Percentiles rank a stretch among this genome's conserved stretches.
Evolutionary conservation across 2,888 invertebrate species (phyloP).

Genomic region (Drosophila tripunctata): DNA sequence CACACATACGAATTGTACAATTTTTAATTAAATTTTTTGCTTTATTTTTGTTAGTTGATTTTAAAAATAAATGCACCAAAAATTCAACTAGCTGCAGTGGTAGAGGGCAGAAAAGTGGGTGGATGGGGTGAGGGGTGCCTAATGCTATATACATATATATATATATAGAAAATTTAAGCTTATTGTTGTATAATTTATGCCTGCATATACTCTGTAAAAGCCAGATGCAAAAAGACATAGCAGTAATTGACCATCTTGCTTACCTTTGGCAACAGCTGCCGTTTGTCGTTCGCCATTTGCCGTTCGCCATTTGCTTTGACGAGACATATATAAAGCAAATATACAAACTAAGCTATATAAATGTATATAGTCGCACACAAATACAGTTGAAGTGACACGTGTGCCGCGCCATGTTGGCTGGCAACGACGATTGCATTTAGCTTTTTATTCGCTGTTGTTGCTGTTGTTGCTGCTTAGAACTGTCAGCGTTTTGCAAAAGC

Average conservation of each 20-base stretch:
- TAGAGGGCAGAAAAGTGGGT: too few species aligned
- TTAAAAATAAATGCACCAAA: slow-evolving; percentile 64
- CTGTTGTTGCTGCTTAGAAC: slow-evolving; percentile 35
- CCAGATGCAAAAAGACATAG: slow-evolving; percentile 20
- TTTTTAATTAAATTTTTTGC: slow-evolving; percentile 67
- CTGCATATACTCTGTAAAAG: slow-evolving; percentile 22
- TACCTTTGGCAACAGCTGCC: neutral
- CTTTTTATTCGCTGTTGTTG: slow-evolving; percentile 14
- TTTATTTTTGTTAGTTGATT: slow-evolving; percentile 28
- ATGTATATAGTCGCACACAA: slow-evolving; percentile 18
- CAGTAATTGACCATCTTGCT: neutral
- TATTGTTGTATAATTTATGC: too few species aligned
- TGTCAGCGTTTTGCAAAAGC: slow-evolving; percentile 69
- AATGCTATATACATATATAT: too few species aligned
- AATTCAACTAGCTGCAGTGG: slow-evolving; percentile 49
- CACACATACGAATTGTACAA: slow-evolving; percentile 50
- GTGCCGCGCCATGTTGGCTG: slow-evolving; percentile 73
- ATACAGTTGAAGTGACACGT: slow-evolving; percentile 49
- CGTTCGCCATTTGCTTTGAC: slow-evolving; percentile 12
- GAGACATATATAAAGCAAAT: slow-evolving; percentile 41
- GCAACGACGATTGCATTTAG: slow-evolving; percentile 53
- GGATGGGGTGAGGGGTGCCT: neutral
- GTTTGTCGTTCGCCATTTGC: neutral
- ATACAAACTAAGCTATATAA: neutral
- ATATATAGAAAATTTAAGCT: slow-evolving; percentile 70